Base-by-base conservation (phyloP, 2,797 vertebrate species). In the Alcedo atthis region DNA sequence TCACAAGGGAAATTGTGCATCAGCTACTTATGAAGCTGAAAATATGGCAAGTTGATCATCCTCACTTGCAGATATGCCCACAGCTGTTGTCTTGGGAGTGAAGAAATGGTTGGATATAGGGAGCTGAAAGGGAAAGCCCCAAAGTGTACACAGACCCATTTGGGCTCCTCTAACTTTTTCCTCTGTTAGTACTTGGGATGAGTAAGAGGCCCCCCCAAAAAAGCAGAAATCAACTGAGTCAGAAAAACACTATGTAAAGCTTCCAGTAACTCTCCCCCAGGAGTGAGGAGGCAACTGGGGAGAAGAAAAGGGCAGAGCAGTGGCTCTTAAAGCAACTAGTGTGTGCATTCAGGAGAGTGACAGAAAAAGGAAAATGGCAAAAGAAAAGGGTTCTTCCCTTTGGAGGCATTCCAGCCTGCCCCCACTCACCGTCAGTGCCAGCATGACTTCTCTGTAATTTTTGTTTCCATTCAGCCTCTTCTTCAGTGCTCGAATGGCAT, bases 391-490 rank as follows among this genome's bases (percentile, higher is more conserved):
- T 63, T 89, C 62, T 93, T 91, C 79, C 85, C 89, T 95, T 93
- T 63, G 2, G 51, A 80, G 73, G 86, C 88, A 90, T 91, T 87
- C 90, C 84, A 86, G 73, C 43, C 75, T 81, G 87, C 62, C 79
- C 46, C 81, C 73, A 97, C 99, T 98, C 96, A 99, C 99, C 69
- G 99, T 99, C 94, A 99, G 97, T 1, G 99, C 98, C 96, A 99
- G 94, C 99, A 99, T 99, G 93, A 99, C 99, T 95, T 99, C 99
- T 92, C 98, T 98, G 94, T 99, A 99, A 97, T 99, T 99, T 94
- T 98, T 98, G 97, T 99, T 99, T 85, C 99, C 99, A 28, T 98
- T 99, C 75, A 99, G 98, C 80, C 99, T 98, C 97, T 99, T 99
- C 97, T 99, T 99, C 80, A 99, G 97, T 1, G 99, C 99, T 92